phyloP scores from a whole-genome alignment of 2,888 invertebrate genomes.

The Polyploca ridens region DNA sequence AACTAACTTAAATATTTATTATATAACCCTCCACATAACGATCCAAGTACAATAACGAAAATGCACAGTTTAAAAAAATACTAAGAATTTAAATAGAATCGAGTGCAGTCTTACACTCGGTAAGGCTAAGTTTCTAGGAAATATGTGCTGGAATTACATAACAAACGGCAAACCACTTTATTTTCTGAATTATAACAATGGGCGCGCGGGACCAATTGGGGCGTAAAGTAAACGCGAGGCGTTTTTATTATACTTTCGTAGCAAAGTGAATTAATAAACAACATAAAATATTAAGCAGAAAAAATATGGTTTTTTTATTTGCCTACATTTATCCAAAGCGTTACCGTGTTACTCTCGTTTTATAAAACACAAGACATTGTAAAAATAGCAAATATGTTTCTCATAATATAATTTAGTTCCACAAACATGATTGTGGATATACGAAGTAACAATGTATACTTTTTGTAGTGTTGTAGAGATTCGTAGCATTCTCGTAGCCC shows the following conservation, averaged over 20 bases:
- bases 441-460: not conserved
- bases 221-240: not conserved
- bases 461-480: not conserved
- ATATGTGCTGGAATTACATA: not conserved
- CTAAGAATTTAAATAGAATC: not conserved
- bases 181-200: slow-evolving; percentile 1
- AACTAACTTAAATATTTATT: no score
- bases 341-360: no score
- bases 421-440: no score
- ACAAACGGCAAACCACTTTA: slow-evolving; percentile 4
- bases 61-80: not conserved
- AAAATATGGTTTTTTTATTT: no score
- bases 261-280: not conserved
- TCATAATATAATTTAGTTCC: no score
- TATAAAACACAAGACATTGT: no score
- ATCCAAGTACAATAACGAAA: not conserved
- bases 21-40: not conserved
- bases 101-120: not conserved
- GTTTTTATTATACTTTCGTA: not conserved
- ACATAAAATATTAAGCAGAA: no score
- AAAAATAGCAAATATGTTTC: no score
- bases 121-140: not conserved
- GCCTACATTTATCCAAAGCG: no score
- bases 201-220: not conserved
- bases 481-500: not conserved